Evolutionary conservation across 2,113 vertebrate species (phyloP), one percentile per base, ranked within the genome.

Genomic region (Callipepla squamata): DNA sequence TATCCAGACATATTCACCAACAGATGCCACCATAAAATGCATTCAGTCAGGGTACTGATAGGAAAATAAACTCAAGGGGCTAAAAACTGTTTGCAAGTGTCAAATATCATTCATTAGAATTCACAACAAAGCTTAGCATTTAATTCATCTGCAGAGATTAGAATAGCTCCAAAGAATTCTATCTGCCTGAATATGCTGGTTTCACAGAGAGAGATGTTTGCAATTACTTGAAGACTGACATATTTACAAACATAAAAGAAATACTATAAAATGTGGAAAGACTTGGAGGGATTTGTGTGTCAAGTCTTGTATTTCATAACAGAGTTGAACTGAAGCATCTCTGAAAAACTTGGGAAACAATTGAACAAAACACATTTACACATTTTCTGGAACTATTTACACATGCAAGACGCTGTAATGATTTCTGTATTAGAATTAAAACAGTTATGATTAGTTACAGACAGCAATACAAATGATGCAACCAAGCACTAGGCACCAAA

Each of bases 101-200:
- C 34, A 78, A 90, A 94, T 73, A 28, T 28, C 25, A 67, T 50
- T 80, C 15, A 59, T 15, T 51, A 83, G 69, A 92, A 70, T 3
- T 9, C 38, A 59, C 42, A 74, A 80, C 20, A 28, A 74, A 85
- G 82, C 2, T n/a, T 38, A 47, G 55, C 51, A 89, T 77, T 89
- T 87, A 89, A 78, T 89, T 92, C 50, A 80, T 74, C 73, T 70
- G 59, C 50, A 87, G 85, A 63, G 47, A 91, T 80, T 85, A 85
- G 47, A 78, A 85, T 25, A 82, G 47, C 73, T 86, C 44, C 45
- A 18, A 86, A 68, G 23, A 93, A 88, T 65, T 34, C 23, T 68
- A 23, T 58, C 75, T 67, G 34, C 67, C 32, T 67, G 47, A 85
- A 84, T 48, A 65, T 73, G 79, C 51, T 89, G 82, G 40, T 78